Conservation (phyloP, 2,888 invertebrate species). For the Nysson spinosus region DNA sequence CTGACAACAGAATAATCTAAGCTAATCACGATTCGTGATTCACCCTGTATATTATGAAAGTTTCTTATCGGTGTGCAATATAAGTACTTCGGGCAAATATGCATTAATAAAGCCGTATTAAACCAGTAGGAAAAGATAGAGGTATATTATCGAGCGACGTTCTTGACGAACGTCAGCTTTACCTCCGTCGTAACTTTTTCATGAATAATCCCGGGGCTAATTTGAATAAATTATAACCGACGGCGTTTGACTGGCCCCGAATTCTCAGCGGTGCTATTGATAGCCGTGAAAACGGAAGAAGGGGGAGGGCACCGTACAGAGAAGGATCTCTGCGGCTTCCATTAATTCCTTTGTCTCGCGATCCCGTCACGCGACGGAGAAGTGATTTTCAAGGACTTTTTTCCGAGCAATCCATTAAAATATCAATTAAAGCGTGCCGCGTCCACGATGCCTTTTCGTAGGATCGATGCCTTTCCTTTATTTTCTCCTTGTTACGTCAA, state of each 20-base stretch:
- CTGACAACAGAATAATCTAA: too few relatives aligned
- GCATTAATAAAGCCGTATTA: constrained; percentile 58
- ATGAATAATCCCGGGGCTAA: constrained; percentile 75
- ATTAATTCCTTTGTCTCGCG: constrained; percentile 76
- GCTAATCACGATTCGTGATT: too few relatives aligned
- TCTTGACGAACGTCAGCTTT: constrained; percentile 50
- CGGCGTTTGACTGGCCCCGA: constrained; percentile 74
- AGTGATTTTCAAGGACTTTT: constrained; percentile 68
- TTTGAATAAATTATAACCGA: constrained; percentile 77
- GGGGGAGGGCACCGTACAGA: constrained; percentile 53
- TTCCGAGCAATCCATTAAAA: constrained; percentile 72
- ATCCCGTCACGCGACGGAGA: constrained; percentile 56
- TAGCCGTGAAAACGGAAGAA: constrained; percentile 70
- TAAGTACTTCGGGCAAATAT: constrained; percentile 43
- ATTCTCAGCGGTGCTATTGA: constrained; percentile 68
- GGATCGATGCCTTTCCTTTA: constrained; percentile 44
- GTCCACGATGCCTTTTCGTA: constrained; percentile 27
- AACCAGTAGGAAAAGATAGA: constrained; percentile 56
- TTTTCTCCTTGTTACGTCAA: constrained; percentile 44
- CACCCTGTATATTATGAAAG: constrained; percentile 9
- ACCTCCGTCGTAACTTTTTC: constrained; percentile 71
- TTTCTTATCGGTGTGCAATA: constrained; percentile 41
- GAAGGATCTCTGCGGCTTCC: constrained; percentile 71
- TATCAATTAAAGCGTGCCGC: constrained; percentile 70
- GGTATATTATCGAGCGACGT: constrained; percentile 58